Evolutionary conservation across 53 echinoderm and acorn worm genomes (phyloP), one percentile per base, ranked within the genome.

Genomic region (Temnopleurus reevesii): DNA sequence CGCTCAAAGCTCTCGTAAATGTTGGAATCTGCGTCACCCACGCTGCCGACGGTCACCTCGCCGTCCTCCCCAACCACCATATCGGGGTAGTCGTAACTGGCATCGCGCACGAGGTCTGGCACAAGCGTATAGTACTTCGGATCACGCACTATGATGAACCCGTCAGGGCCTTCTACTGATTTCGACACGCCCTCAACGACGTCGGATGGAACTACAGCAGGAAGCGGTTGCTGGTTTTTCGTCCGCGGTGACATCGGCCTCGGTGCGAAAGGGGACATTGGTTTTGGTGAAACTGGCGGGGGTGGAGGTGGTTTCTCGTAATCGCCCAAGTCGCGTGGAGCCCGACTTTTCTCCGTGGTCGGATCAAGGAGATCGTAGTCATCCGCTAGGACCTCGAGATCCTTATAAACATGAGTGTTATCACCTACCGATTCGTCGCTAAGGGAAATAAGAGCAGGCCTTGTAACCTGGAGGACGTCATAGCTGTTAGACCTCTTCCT

Each of bases 1-100:
- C 65, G 88, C 31, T 87, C 88, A 46, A 87, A 87, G 53, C 88
- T 87, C 76, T 87, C 88, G 53, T 87, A 87, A 2, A 65, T 29
- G 71, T 87, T 87, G 17, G 88, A 87, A 19, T 87, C 88, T 9
- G 29, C 19, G 29, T 87, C 88, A 24, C 88, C 66, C 18, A 12
- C 28, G 12, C 25, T 51, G 34, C 12, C 58, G 2, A 21, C 86
- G 4, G 44, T 9, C 24, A 1, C 44, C 28, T 71, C 88, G 26
- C 4, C 61, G 24, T 34, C 55, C 4, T 83, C 83, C 2, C 51
- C 49, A 3, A 87, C 6, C 29, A 66, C 51, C 66, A 87, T 45
- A 18, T 46, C 65, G 4, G 88, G 88, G 34, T 87, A 87, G 28
- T 87, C 88, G 71, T 87, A 87, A 53, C 88, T 87, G n/a, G 88